phyloP scores from a whole-genome alignment of 2,888 invertebrate species.

The Chelonus formosanus region DNA sequence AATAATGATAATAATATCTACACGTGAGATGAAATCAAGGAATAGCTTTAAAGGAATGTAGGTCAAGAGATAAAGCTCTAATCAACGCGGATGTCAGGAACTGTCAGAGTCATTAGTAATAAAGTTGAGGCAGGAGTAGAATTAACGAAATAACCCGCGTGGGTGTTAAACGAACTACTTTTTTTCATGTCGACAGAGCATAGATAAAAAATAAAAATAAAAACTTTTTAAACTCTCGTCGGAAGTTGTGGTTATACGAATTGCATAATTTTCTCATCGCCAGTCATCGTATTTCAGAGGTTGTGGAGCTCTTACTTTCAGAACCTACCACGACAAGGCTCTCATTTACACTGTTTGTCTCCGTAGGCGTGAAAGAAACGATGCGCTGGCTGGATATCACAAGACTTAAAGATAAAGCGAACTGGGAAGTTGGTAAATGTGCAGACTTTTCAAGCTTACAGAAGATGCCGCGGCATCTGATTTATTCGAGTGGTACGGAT shows the following conservation, averaged over 20 bases:
- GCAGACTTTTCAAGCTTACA: conserved; percentile 16
- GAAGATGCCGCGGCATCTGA: conserved; percentile 19
- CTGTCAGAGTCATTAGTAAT: conserved; percentile 1
- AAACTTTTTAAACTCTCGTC: conserved; percentile 24
- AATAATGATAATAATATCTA: too few species aligned
- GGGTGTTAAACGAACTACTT: conserved; percentile 16
- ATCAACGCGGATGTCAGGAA: neutral
- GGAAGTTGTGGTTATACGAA: conserved; percentile 23
- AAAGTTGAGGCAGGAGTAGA: neutral
- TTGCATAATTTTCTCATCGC: conserved; percentile 37
- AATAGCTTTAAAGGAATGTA: neutral
- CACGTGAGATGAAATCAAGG: neutral
- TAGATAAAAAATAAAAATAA: conserved; percentile 20
- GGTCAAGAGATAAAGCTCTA: neutral
- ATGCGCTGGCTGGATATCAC: neutral
- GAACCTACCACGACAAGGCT: conserved; percentile 2
- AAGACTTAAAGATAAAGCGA: conserved; percentile 3
- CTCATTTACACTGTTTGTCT: conserved; percentile 9
- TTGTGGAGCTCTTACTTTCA: too few species aligned
- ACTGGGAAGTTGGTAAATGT: neutral
- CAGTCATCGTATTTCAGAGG: conserved; percentile 16
- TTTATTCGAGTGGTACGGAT: conserved; percentile 17
- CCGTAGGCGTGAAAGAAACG: conserved; percentile 1
- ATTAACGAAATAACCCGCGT: conserved; percentile 4
- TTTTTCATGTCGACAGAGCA: conserved; percentile 6